These are phyloP conservation scores for Euschistus heros DNA, from an alignment of 1,140 invertebrate genomes.

Conservation along the genomic window DNA sequence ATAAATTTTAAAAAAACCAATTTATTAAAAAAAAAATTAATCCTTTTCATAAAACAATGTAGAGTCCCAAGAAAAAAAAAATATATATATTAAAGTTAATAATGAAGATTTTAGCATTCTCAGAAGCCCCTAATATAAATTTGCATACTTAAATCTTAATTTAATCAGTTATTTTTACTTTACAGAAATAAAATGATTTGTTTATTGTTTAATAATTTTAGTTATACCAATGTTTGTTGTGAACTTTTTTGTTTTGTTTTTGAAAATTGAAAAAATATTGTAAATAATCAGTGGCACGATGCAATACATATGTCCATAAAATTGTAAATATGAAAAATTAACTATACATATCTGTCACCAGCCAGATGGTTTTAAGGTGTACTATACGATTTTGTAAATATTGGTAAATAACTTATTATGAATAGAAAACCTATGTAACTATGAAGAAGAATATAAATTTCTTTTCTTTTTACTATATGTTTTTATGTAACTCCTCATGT, in stretches of 20 bases:
- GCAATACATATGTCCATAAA: conserved; percentile 11
- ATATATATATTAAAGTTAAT: too few species aligned
- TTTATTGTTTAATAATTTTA: too few species aligned
- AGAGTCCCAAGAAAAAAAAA: too few species aligned
- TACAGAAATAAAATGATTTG: too few species aligned
- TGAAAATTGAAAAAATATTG: background rate
- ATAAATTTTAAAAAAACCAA: too few species aligned
- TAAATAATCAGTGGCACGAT: conserved; percentile 14
- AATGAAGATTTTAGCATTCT: too few species aligned
- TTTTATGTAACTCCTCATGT: too few species aligned
- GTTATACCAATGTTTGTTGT: background rate
- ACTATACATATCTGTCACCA: conserved; percentile 12
- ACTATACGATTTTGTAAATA: conserved; percentile 12
- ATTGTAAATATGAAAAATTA: background rate
- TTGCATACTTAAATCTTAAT: too few species aligned
- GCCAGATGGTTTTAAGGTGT: conserved; percentile 8
- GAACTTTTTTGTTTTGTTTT: conserved; percentile 2
- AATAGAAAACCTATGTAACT: background rate
- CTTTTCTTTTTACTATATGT: conserved; percentile 1
- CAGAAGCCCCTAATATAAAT: too few species aligned
- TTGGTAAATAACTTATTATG: conserved; percentile 6
- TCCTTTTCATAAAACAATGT: too few species aligned
- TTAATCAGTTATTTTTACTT: too few species aligned
- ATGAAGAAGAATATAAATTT: conserved; percentile 11
- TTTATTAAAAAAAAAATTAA: too few species aligned